Base-by-base conservation (phyloP, 2,113 vertebrate species). In the Rhipidura dahli region DNA sequence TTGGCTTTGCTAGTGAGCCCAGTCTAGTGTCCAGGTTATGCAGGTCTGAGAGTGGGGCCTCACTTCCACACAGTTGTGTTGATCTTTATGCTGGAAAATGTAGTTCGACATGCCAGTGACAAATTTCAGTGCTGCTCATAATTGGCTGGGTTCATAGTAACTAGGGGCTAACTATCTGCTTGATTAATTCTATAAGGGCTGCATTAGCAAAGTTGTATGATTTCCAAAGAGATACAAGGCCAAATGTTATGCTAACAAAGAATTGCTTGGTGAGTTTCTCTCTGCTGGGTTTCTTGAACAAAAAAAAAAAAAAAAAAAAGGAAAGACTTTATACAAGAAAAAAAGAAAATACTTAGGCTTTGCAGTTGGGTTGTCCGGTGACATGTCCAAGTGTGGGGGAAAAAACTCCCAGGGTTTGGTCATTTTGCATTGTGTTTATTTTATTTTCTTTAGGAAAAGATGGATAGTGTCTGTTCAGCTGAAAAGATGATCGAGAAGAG, bases 151-250 rank as follows among this genome's bases (percentile, higher is more conserved):
- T 97, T 79, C 94, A 51, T 44, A 81, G 91, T 93, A 97, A 97
- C 94, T 69, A 80, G 73, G 96, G 93, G 94, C 94, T 98, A 95
- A 97, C 95, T 98, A 87, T 98, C 97, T 98, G 93, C 96, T 97
- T 98, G 97, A 98, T 98, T 98, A 97, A 98, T 98, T 98, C 97
- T 98, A 93, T 95, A 88, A 98, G 97, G 96, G 94, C 96, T 97
- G 81, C 92, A 95, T 98, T 98, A 97, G 96, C 97, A 96, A 97
- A 98, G 92, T 97, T 98, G 98, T 96, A 78, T 96, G 96, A 97
- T 98, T 98, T 98, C 97, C 97, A 98, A 85, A 98, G 97, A 98
- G 97, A 97, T 97, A 97, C 63, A 40, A 96, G 97, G 97, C 98
- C 97, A 98, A 91, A 97, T 97, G 96, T 97, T 98, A 97, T 33